Base-by-base conservation (phyloP, 2,113 vertebrate genomes). In the Strix aluco region DNA sequence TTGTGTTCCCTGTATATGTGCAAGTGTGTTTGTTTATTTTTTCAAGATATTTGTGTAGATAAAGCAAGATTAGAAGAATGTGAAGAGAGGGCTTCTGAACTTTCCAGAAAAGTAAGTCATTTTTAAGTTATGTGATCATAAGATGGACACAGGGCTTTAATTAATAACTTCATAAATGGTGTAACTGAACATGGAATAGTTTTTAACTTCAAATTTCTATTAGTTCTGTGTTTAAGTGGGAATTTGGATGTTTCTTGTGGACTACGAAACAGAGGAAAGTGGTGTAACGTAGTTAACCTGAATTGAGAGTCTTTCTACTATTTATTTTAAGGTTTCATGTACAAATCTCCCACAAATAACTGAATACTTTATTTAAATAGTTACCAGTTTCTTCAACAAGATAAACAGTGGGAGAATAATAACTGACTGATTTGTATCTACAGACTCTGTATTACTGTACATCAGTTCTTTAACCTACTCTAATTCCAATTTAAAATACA, bases 11-110 rank as follows among this genome's bases (percentile, higher is more conserved):
- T 38, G 4, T 42, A 6, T 69, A 59, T 79, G 25, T 91, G 16
- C 73, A 87, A 91, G 11, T 79, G 21, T 90, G 9, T 66, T 55
- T 87, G 10, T 92, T 70, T 47, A 25, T 92, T 98, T 98, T 92
- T 98, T 90, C 38, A 92, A 99, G 99, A 99, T 95, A 95, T 98
- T 95, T 99, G 99, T 96, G 96, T 99, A 74, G 99, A 99, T 92
- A 99, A 99, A 98, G 98, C 98, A 44, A 99, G 98, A 95, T 87
- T 98, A 63, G 99, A 99, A 96, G 99, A 99, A 87, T 99, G 94
- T 96, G 99, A 99, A 97, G 98, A 98, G 94, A 98, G 97, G 93
- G 98, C 98, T 88, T 98, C 98, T 61, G 99, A 99, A 90, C 97
- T 99, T 95, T 97, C 96, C 49, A 98, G 98, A 94, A 99, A 99